These are phyloP conservation scores for Verasper variegatus DNA, from an alignment of 2,113 vertebrate genomes.

Conservation along the genomic window DNA sequence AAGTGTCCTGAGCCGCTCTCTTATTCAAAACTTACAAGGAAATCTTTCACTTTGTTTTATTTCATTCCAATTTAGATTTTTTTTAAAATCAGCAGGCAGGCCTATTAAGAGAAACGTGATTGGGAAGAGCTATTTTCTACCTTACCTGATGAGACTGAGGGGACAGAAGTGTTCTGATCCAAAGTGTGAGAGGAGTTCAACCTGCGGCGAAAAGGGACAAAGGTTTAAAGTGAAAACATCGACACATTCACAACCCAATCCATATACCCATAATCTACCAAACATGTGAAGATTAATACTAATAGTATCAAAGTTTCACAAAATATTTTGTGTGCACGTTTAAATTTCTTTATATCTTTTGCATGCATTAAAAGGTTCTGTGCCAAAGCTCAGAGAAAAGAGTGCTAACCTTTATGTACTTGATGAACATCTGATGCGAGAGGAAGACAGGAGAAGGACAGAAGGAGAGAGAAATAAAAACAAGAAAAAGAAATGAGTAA, in stretches of 20 bases:
- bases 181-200: constrained; percentile 96
- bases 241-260: neutral
- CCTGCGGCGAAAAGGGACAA: constrained; percentile 79
- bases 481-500: constrained; percentile 88
- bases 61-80: neutral
- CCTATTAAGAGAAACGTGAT: neutral
- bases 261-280: constrained; percentile 34
- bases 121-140: neutral
- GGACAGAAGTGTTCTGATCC: constrained; percentile 99
- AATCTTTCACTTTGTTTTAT: neutral
- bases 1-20: no score
- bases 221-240: constrained; percentile 4
- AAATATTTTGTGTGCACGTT: neutral
- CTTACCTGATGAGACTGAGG: constrained; percentile 97
- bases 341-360: constrained; percentile 39
- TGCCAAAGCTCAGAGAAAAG: constrained; percentile 81
- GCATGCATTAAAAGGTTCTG: constrained; percentile 81
- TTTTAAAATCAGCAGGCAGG: neutral
- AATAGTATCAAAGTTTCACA: neutral
- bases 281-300: constrained; percentile 13
- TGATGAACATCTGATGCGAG: constrained; percentile 99
- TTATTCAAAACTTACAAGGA: no score
- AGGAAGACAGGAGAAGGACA: constrained; percentile 84
- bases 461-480: constrained; percentile 82
- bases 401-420: constrained; percentile 99